Base-by-base conservation (phyloP, 1,140 invertebrate genomes). In the Orchestia grillus region DNA sequence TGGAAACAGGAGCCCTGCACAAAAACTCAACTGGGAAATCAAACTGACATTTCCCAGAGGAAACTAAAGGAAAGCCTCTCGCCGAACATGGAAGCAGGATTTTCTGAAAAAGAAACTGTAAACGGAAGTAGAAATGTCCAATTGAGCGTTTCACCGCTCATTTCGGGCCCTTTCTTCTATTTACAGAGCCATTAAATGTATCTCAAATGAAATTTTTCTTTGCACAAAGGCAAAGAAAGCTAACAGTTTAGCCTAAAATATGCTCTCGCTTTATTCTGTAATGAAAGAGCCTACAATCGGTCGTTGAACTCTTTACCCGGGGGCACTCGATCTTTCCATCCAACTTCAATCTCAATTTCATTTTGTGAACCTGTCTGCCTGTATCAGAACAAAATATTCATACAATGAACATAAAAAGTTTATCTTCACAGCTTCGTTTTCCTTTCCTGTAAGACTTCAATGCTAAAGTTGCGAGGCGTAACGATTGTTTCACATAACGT, bases 1-100 rank as follows among this genome's bases (percentile, higher is more conserved):
- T 94, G 92, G 92, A 94, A 94, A 94, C 92, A 47, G 44, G 44
- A 94, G 92, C 11, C 92, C 44, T 47, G 88, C 40, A 40, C 44
- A 94, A 94, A 94, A 94, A 94, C 92, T 94, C 92, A 44, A 45
- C 92, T 42, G 92, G 92, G 92, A 94, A 94, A 94, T 94, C 92
- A 94, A 44, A 45, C 92, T 45, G 92, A 45, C 44, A 45, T 94
- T 45, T 94, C 92, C 44, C 88, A 91, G 44, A n/a, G 43, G 43
- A 94, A 44, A 94, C 44, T 16, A 94, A 94, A 47, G 44, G 43
- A 94, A 94, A 45, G 92, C 19, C 92, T 40, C 11, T 40, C 92
- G 92, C 43, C 44, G 62, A 77, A 77, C 88, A 41, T 42, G n/a
- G 41, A 90, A 42, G 88, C 41, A 16, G 43, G 41, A 42, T 90